Base-by-base conservation (phyloP, 2,113 vertebrate genomes). In the Psittacara wagleri region DNA sequence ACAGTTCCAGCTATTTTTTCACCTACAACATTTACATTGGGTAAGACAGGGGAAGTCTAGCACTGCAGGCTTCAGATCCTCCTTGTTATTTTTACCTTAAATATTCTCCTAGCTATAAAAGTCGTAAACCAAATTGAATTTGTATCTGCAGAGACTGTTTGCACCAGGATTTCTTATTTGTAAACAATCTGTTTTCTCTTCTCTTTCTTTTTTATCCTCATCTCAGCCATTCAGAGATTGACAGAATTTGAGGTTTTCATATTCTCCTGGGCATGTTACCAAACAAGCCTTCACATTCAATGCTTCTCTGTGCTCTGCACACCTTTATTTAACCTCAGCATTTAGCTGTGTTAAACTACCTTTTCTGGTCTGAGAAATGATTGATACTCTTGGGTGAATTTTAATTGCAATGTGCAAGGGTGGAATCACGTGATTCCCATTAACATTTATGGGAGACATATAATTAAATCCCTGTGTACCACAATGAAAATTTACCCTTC, bases 331-430 rank as follows among this genome's bases (percentile, higher is more conserved):
- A 35, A 72, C 89, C 54, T 83, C 74, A 67, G 15, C 57, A 33
- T 90, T 90, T 70, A 86, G 18, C 57, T 82, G 8, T 87, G 59
- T 86, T 93, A 77, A 83, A 28, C n/a, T 88, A 63, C 77, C 17
- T 92, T 95, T 93, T 52, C 88, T 76, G 66, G 69, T 81, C 63
- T 79, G 62, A 82, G 76, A 83, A 93, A 83, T 89, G 35, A 92
- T 83, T 81, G 28, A 88, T 96, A 83, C 63, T 88, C 83, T 39
- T 57, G 23, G 39, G 37, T 91, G 78, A 55, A 66, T 90, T 95
- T 94, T 95, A 86, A 94, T 77, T 55, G 48, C 57, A 33, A 14
- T 28, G 2, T 51, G 29, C 31, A 69, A 95, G 55, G 46, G 74
- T 68, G 27, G 41, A 20, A 90, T 90, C 73, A 81, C 67, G 46